Evolutionary conservation across 2,797 vertebrate species (phyloP), one percentile per base, ranked within the genome.

Genomic region (Pseudochirops cupreus): DNA sequence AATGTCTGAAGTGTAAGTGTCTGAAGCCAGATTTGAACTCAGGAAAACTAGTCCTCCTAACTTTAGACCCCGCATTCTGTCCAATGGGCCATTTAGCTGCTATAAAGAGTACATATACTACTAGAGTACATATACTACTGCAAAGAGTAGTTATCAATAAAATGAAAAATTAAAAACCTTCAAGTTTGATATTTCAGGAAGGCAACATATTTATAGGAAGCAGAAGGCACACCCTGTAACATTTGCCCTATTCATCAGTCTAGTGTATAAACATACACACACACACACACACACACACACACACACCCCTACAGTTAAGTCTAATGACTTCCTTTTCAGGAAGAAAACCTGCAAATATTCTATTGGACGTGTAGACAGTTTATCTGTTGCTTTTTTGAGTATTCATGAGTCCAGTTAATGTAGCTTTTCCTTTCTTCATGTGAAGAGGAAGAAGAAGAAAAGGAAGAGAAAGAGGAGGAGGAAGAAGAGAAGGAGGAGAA

Each of bases 261-360:
- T 74, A n/a, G 5, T n/a, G 33, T 14, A 16, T 67, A 26, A 5
- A n/a, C 62, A 62, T 33, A 62, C 24, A 57, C 24, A 28, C 6
- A n/a, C 31, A 18, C 33, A 67, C 31, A 67, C 13, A 33, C 12
- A 31, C 59, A 31, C 29, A 31, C 59, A 21, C 33, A 67, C 31
- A 67, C 62, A 74, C 33, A 39, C 14, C 0, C 53, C 59, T 58
- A 94, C 12, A 74, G 33, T 94, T 93, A 95, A 52, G 29, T 58
- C 33, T 92, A 52, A 95, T 95, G 92, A 97, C 53, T 96, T 97
- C 53, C 91, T 97, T 96, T 96, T 96, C 92, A 96, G 95, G 93
- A 98, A 97, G 54, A 31, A 97, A 96, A 96, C 93, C 90, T 91
- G 95, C 91, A 97, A 95, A 95, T 93, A 96, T 89, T 91, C 33